Conservation (phyloP, 2,797 vertebrate species). For the Neosilurus hyrtlii region DNA sequence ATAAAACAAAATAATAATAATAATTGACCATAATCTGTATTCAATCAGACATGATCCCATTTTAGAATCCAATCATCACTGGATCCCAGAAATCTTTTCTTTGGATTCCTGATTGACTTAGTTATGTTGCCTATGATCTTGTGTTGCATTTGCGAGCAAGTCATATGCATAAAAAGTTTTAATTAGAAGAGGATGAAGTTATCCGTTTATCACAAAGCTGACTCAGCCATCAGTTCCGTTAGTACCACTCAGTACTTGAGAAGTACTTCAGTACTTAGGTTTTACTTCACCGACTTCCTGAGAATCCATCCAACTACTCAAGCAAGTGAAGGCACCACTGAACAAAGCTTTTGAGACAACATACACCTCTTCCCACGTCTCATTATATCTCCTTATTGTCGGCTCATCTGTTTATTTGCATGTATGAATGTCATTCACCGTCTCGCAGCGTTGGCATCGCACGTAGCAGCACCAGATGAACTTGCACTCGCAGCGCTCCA, state of each 20-base stretch:
- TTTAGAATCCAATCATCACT: background rate
- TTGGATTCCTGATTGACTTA: constrained; percentile 4
- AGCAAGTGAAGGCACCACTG: background rate
- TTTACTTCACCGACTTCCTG: constrained; percentile 22
- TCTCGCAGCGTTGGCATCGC: constrained; percentile 89
- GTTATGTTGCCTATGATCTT: constrained; percentile 27
- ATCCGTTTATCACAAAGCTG: constrained; percentile 7
- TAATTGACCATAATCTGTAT: background rate
- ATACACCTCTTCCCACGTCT: background rate
- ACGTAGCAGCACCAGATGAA: constrained; percentile 99
- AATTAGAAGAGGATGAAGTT: background rate
- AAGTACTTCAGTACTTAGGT: background rate
- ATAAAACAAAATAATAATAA: background rate
- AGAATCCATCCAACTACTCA: constrained; percentile 21
- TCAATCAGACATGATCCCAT: background rate
- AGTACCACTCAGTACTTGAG: background rate
- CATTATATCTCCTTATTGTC: background rate
- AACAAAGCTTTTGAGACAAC: background rate
- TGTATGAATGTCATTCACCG: constrained; percentile 93
- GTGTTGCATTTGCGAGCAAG: constrained; percentile 2
- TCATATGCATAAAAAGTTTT: background rate
- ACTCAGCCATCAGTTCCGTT: constrained; percentile 3
- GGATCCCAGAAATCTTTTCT: background rate
- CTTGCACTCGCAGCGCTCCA: constrained; percentile 92
- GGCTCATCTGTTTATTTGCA: constrained; percentile 77